Evolutionary conservation across 1,140 invertebrate species (phyloP), one percentile per base, ranked within the genome.

Genomic region (Hetaerina americana): DNA sequence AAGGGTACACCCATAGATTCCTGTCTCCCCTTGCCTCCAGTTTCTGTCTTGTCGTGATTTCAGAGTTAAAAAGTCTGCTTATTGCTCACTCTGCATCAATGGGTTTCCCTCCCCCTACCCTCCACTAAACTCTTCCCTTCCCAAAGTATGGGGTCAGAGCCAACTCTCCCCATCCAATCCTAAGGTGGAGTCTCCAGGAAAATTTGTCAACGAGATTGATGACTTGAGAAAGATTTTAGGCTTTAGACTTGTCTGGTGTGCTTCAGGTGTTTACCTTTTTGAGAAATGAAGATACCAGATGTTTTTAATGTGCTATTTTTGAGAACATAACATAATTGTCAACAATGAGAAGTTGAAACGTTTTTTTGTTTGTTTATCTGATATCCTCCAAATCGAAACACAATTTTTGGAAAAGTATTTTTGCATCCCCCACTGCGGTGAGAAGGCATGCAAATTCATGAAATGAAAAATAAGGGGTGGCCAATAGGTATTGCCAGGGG

Each of bases 271-370:
- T 57, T n/a, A 57, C 15, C 22, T 57, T 57, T 57, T 57, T 57
- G 40, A 57, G 40, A 57, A 57, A 57, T 57, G 40, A 57, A 57
- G 40, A 57, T 57, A 57, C 40, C 40, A 57, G 40, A 57, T 57
- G 40, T 57, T 57, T 57, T 57, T 57, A 57, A 57, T 57, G 40
- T 57, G 40, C 40, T 57, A 57, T 57, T 57, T 57, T 57, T 57
- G 40, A 57, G 40, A 57, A 57, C 40, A n/a, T 57, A 57, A 57
- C 15, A n/a, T n/a, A 57, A 57, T 57, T 57, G 40, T 57, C 40
- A 57, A 18, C 40, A 1, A 2, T 57, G n/a, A 57, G 40, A 57
- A 57, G 22, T 57, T n/a, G 10, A 18, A 57, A 57, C 15, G 15
- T 57, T 12, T 57, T 57, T n/a, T n/a, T n/a, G n/a, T n/a, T 57